Evolutionary conservation across 1,140 invertebrate genomes (phyloP), one percentile per base, ranked within the genome.

Genomic region (Drosophila quadrilineata): DNA sequence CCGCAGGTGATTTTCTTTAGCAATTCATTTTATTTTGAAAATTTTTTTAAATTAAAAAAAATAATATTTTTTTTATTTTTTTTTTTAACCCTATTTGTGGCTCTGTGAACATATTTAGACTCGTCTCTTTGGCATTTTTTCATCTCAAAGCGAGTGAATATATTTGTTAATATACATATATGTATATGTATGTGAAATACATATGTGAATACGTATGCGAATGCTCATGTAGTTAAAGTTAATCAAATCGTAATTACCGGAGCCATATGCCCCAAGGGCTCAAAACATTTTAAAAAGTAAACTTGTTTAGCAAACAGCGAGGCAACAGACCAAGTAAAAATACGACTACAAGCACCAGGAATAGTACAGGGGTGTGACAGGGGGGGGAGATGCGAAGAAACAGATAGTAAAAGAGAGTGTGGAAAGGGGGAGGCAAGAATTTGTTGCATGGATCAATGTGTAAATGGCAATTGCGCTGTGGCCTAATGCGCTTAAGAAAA

Each of bases 181-280:
- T 12, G 38, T n/a, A 31, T 35, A 2, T 6, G 33, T 16, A 49
- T 59, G 3, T 6, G 57, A 50, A n/a, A 41, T 46, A 12, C 24
- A 40, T n/a, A 46, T 69, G 22, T 48, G 31, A 66, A 64, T 73
- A 38, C 49, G 45, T 53, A 71, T 84, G 77, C 66, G 80, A 85
- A 72, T 82, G 80, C 73, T 86, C 71, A 87, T 88, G 87, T 88
- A 88, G 87, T 88, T 88, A 88, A 88, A 88, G 87, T 88, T 88
- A 88, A 88, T 88, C 87, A 88, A 88, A 88, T 88, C 87, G 87
- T 88, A 88, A 88, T 88, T 88, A 88, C 85, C 77, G 59, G 69
- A 80, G 85, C 77, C 80, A 80, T 64, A 67, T 76, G 12, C 38
- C 75, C 50, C 16, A 28, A 45, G 75, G 85, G 64, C 36, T 64